These are phyloP conservation scores for Oligia fasciuncula DNA, from an alignment of 2,888 invertebrate genomes.

Conservation along the genomic window DNA sequence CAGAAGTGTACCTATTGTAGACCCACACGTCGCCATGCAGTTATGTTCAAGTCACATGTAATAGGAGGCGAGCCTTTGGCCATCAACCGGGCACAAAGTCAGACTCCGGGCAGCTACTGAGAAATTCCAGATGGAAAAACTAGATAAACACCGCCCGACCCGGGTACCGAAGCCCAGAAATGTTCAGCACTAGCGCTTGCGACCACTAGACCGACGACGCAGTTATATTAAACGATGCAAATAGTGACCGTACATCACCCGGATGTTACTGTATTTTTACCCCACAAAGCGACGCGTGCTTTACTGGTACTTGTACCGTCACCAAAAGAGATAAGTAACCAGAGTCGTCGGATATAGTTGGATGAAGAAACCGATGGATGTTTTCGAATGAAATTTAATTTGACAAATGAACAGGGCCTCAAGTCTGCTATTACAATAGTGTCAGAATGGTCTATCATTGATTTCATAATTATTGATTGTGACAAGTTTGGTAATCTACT, in stretches of 20 bases:
- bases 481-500: too few species aligned
- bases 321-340: too few species aligned
- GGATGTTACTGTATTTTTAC: not conserved
- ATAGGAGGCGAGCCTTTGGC: not conserved
- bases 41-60: not conserved
- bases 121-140: not conserved
- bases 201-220: not conserved
- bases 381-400: too few species aligned
- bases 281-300: not conserved
- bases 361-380: too few species aligned
- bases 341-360: too few species aligned
- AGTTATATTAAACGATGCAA: not conserved
- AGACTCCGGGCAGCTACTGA: not conserved
- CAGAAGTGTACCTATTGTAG: not conserved
- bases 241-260: not conserved
- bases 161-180: not conserved
- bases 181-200: not conserved
- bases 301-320: not conserved
- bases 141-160: not conserved
- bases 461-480: too few species aligned
- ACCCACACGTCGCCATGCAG: not conserved
- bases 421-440: too few species aligned
- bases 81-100: not conserved
- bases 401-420: too few species aligned
- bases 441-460: too few species aligned